Evolutionary conservation across 1,140 invertebrate species (phyloP).

Genomic region (Rhagoletis zephyria): DNA sequence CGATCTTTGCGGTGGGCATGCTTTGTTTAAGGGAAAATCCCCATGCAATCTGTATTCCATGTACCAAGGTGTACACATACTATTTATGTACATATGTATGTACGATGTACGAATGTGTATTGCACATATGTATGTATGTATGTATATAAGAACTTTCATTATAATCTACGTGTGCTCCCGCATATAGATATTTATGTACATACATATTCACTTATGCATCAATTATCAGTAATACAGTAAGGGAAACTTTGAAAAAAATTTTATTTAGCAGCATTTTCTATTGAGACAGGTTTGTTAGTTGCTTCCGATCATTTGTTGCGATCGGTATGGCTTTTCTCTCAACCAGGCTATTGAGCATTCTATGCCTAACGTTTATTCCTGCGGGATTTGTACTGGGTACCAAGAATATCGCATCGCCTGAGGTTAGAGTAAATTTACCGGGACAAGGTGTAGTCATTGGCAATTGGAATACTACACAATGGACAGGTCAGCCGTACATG

Average conservation of each 20-base stretch:
- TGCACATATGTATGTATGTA: not conserved
- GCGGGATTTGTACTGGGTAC: not conserved
- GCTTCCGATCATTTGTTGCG: not conserved
- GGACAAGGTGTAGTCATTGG: constrained; percentile 74
- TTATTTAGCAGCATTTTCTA: not conserved
- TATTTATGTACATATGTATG: not conserved
- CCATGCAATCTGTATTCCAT: not conserved
- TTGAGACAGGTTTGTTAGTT: not conserved
- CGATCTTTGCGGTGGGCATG: not conserved
- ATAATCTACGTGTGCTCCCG: no score
- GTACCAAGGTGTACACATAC: not conserved
- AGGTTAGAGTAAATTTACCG: not conserved
- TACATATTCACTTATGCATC: not conserved
- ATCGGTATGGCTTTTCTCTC: not conserved
- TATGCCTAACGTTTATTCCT: not conserved
- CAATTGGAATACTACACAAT: constrained; percentile 63
- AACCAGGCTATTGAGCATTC: not conserved
- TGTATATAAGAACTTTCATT: not conserved
- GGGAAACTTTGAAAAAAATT: not conserved
- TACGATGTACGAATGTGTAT: no score
- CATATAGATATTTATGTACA: not conserved
- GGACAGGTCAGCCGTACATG: constrained; percentile 66
- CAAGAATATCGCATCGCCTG: not conserved
- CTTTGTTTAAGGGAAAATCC: constrained; percentile 9
- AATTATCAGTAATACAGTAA: not conserved